phyloP scores from a whole-genome alignment of 2,797 vertebrate species.

The Anisognathus igniventris region DNA sequence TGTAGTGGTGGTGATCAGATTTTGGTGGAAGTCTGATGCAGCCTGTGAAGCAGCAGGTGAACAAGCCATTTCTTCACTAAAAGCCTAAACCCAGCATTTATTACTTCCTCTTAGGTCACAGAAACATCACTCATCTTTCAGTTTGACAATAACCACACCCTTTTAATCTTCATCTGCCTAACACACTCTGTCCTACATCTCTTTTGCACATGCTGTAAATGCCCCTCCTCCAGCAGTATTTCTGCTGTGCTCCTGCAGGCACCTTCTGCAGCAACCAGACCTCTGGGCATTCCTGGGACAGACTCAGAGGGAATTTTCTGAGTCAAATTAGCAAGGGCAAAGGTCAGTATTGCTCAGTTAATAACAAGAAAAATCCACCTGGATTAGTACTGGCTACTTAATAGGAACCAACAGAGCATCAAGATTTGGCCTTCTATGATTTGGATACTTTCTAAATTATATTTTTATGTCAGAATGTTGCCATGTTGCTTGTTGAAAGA shows the following conservation, averaged over 20 bases:
- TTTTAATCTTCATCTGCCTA: not conserved
- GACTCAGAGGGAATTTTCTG: not conserved
- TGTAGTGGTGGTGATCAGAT: not conserved
- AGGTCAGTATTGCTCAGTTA: not conserved
- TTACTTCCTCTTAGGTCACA: constrained; percentile 12
- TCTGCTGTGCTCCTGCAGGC: not conserved
- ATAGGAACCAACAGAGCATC: not conserved
- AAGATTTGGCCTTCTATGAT: not conserved
- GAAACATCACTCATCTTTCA: not conserved
- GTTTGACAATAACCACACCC: not conserved
- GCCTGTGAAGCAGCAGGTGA: not conserved
- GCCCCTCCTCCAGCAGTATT: not conserved
- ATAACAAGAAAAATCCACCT: not conserved
- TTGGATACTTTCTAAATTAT: not conserved
- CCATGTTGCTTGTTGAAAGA: not conserved
- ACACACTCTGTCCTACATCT: not conserved
- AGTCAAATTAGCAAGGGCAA: not conserved
- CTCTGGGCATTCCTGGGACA: not conserved
- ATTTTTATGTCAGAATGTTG: not conserved
- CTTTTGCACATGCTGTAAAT: not conserved
- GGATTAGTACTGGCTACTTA: not conserved
- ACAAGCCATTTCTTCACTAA: not conserved
- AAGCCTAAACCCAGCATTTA: not conserved
- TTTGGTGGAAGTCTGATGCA: not conserved
- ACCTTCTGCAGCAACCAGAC: not conserved